Evolutionary conservation across 1,140 invertebrate species (phyloP).

Genomic region (Hypothenemus hampei): DNA sequence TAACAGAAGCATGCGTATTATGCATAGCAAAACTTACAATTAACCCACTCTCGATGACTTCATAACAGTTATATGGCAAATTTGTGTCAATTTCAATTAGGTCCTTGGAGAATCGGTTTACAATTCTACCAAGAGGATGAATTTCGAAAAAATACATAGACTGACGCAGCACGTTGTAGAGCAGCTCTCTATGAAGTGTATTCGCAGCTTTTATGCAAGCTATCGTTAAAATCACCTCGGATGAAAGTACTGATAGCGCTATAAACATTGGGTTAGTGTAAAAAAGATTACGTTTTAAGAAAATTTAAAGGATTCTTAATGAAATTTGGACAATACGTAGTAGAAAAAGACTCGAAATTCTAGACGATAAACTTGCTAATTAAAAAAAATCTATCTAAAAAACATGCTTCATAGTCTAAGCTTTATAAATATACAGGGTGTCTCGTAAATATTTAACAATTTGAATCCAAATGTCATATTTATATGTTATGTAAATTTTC

Average conservation of each 20-base stretch:
- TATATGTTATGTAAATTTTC: no score
- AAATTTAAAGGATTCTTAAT: no score
- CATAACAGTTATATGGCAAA: slow-evolving; percentile 46
- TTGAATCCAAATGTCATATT: no score
- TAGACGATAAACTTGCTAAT: no score
- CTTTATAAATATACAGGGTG: no score
- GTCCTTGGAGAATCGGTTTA: slow-evolving; percentile 72
- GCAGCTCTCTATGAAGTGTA: slow-evolving; percentile 55
- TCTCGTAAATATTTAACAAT: no score
- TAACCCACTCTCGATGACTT: slow-evolving; percentile 43
- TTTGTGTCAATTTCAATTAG: slow-evolving; percentile 59
- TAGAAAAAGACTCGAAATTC: no score
- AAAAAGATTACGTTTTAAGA: no score
- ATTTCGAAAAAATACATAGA: slow-evolving; percentile 73
- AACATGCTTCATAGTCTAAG: no score
- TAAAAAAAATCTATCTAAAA: no score
- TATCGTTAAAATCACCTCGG: slow-evolving; percentile 53
- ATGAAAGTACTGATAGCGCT: slow-evolving; percentile 51
- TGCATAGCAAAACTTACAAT: slow-evolving; percentile 38
- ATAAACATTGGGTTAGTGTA: slow-evolving; percentile 42
- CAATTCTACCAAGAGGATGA: slow-evolving; percentile 65
- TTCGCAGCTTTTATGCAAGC: slow-evolving; percentile 58
- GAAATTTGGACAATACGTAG: no score
- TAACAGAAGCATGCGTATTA: no score
- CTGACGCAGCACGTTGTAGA: slow-evolving; percentile 58